These are phyloP conservation scores for Chymomyza costata DNA, from an alignment of 1,140 invertebrate species.

Conservation along the genomic window DNA sequence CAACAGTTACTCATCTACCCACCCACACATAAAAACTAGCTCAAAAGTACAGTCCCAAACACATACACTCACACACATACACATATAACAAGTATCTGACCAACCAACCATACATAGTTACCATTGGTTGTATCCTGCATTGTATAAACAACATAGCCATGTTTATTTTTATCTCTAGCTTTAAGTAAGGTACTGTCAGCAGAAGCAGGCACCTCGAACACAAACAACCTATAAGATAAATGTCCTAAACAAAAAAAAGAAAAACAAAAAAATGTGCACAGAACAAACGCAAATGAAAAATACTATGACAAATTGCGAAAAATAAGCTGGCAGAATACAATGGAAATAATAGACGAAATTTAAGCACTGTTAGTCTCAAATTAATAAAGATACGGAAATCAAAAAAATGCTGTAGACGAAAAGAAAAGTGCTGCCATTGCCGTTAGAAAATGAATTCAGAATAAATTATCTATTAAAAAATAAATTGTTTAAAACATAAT, in stretches of 20 bases:
- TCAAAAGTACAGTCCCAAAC: not conserved
- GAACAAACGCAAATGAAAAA: constrained; percentile 33
- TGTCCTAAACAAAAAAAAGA: constrained; percentile 6
- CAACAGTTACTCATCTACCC: constrained; percentile 12
- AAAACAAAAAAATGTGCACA: constrained; percentile 11
- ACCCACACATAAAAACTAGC: not conserved
- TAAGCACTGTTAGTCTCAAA: constrained; percentile 49
- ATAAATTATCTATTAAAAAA: constrained; percentile 16
- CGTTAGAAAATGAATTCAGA: constrained; percentile 9
- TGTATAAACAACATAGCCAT: constrained; percentile 71
- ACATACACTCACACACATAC: constrained; percentile 22
- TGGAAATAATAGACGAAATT: constrained; percentile 36
- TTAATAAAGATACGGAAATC: constrained; percentile 43
- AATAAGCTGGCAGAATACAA: constrained; percentile 19
- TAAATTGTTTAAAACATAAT: too few relatives aligned
- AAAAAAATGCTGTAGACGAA: too few relatives aligned
- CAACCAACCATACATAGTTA: constrained; percentile 31
- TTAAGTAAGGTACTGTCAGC: constrained; percentile 43
- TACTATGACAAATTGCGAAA: constrained; percentile 5
- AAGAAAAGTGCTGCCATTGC: not conserved
- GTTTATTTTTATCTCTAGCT: constrained; percentile 70
- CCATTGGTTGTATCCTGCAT: constrained; percentile 50
- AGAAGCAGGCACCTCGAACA: constrained; percentile 15
- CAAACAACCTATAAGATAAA: constrained; percentile 2
- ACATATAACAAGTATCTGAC: not conserved